Evolutionary conservation across 2,113 vertebrate genomes (phyloP), one percentile per base, ranked within the genome.

Genomic region (Colistium nudipinnis): DNA sequence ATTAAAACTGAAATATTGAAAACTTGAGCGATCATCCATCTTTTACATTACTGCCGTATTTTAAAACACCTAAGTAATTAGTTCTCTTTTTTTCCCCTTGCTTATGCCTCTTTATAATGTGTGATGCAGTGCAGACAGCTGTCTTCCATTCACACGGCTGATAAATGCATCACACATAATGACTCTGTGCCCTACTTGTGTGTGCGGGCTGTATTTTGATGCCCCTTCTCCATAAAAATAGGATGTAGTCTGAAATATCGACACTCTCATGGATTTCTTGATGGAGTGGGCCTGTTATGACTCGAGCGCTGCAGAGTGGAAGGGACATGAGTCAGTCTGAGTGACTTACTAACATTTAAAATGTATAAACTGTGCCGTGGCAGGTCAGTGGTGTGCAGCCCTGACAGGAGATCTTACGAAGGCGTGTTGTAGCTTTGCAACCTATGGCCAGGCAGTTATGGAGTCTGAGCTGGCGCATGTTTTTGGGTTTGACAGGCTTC

Each of bases 81-180:
- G 1, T 49, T 25, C 7, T 14, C 22, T 41, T 6, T 14, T 6
- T 14, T 53, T 28, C 1, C 25, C 31, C 25, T 14, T 1, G 1
- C 49, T 54, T 0, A 5, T 33, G 33, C 53, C 36, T 67, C 19
- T 66, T 60, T 35, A 49, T 11, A 17, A 10, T 45, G 38, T 20
- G 36, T 49, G 62, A 59, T 22, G 28, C 30, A 54, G 44, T 39
- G 49, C 48, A 61, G 31, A 61, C 45, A 12, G 52, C 47, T 55
- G 67, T 20, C 24, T 53, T 67, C 45, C 30, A 19, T 20, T 67
- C 47, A 20, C 3, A 0, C 64, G 66, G 65, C 79, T 74, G 74
- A 78, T 81, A 63, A 72, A 82, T 78, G 66, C 64, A 36, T 69
- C 62, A 56, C 53, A 62, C 19, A 59, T 60, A 72, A 74, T 75